These are phyloP conservation scores for Synanceia verrucosa DNA, from an alignment of 2,797 vertebrate genomes.

Conservation along the genomic window DNA sequence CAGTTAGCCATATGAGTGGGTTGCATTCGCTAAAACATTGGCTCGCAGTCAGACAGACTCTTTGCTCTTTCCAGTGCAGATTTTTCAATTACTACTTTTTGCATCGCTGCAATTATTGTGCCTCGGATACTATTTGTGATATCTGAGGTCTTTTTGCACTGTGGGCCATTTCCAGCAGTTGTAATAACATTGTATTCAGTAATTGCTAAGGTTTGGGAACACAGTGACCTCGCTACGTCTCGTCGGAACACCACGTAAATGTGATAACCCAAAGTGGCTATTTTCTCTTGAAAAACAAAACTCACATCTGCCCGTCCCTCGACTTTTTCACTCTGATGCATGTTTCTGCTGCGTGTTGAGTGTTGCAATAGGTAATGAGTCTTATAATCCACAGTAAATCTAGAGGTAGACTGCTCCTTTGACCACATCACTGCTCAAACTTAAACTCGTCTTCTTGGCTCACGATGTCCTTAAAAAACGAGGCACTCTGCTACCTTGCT, in stretches of 20 bases:
- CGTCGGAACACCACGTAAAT: not conserved
- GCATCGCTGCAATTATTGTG: not conserved
- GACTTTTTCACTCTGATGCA: not conserved
- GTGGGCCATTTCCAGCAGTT: not conserved
- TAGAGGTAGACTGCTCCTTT: not conserved
- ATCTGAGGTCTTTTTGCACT: not conserved
- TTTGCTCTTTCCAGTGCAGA: not conserved
- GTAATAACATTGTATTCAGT: not conserved
- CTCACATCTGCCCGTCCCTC: not conserved
- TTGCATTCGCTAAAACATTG: not conserved
- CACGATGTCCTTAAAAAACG: not conserved
- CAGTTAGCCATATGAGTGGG: constrained; percentile 23
- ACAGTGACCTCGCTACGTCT: not conserved
- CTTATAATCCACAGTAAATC: not conserved
- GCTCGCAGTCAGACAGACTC: not conserved
- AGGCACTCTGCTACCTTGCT: not conserved
- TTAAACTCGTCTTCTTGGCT: not conserved
- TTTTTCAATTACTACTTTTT: not conserved
- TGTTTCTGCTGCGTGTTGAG: no score
- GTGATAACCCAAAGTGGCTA: not conserved
- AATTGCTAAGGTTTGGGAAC: not conserved
- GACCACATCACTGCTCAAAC: not conserved
- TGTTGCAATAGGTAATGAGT: no score
- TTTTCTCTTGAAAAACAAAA: not conserved
- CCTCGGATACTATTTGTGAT: not conserved